Evolutionary conservation across 2,888 invertebrate species (phyloP), one percentile per base, ranked within the genome.

Genomic region (Danaus chrysippus): DNA sequence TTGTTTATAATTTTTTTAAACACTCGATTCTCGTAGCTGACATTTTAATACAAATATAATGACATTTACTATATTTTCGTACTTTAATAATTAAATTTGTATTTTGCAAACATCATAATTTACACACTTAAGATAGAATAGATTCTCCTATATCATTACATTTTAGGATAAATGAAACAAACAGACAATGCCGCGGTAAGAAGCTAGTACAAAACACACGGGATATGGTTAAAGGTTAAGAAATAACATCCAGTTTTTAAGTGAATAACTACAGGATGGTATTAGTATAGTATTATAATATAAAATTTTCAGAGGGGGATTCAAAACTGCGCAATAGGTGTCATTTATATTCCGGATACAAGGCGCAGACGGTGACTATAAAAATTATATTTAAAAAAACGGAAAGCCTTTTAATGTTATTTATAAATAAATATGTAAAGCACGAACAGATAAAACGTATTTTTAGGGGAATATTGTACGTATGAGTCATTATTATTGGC

Each of bases 191-290:
- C 23, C 23, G 23, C 8, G 6, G 23, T 34, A 13, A 42, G 10
- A 17, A 42, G 12, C 23, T 19, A 11, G 42, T 15, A 54, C 11
- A 42, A 42, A 15, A 43, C 23, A 23, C 19, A 46, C 34, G 12
- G 42, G 10, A 10, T 42, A 9, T 19, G 46, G 34, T 54, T 53
- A 19, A 54, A 49, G 42, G 17, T 19, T 49, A 59, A 59, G 54
- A 42, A 54, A 49, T 64, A 60, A 58, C 62, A 63, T 59, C 59
- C 63, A 62, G 60, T 61, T 46, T 49, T n/a, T 65, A 68, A 68
- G 66, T 68, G 66, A 62, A 66, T 66, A 68, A 68, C 66, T 64
- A 59, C 68, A 57, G 62, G 60, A 64, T 60, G 53, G 61, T 53
- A 53, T 62, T 58, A 60, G 58, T 49, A 46, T 44, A 13, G 23